A percentile compares a stretch with the other conserved stretches of the same genome.
Conservation (phyloP, 2,888 invertebrate genomes). For the Hirtodrosophila trivittata region DNA sequence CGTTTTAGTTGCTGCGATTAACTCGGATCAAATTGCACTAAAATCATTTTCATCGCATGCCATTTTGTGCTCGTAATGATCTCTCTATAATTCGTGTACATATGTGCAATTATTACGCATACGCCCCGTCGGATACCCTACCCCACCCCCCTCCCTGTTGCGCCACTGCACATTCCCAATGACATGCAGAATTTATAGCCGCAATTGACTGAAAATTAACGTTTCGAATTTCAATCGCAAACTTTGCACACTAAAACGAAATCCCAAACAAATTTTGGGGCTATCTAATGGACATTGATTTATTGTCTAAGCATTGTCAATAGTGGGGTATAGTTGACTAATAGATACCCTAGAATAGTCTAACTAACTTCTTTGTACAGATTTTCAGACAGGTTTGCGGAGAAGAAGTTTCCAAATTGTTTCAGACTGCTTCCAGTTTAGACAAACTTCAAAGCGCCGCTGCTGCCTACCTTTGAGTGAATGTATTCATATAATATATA, state of each 20-base stretch:
- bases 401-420: too few species aligned
- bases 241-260: conserved; percentile 5
- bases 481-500: too few species aligned
- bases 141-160: background rate
- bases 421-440: too few species aligned
- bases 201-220: conserved; percentile 21
- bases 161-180: background rate
- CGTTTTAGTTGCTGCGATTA: background rate
- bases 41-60: conserved; percentile 8
- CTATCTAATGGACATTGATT: conserved; percentile 26
- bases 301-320: too few species aligned
- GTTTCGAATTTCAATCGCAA: conserved; percentile 17
- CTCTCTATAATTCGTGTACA: conserved; percentile 14
- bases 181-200: background rate
- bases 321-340: too few species aligned
- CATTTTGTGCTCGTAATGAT: conserved; percentile 22
- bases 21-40: background rate
- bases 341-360: too few species aligned
- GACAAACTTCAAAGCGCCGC: too few species aligned
- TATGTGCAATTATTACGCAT: conserved; percentile 37
- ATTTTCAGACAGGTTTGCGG: too few species aligned
- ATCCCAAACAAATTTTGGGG: conserved; percentile 1
- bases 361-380: too few species aligned
- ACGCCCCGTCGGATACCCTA: conserved; percentile 14
- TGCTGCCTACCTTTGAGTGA: too few species aligned